phyloP scores from a whole-genome alignment of 64 coral and sea anemone genomes.

The Stichodactyla helianthus region DNA sequence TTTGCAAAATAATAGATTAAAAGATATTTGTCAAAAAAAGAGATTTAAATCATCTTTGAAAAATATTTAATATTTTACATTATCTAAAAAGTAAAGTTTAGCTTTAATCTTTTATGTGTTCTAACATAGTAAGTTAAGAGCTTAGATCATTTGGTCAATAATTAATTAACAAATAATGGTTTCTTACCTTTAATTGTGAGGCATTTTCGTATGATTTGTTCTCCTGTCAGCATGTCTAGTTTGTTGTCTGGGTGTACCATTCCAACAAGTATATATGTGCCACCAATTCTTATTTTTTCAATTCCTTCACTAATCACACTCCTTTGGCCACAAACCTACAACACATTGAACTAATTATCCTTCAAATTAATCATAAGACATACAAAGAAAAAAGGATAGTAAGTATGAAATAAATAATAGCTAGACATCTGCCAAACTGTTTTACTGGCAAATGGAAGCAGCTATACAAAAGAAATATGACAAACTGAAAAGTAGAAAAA shows the following conservation, averaged over 20 bases:
- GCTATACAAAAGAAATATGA: background rate
- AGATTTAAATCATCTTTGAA: too few relatives aligned
- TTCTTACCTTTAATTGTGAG: constrained; percentile 70
- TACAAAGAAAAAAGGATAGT: background rate
- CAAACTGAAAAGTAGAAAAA: too few relatives aligned
- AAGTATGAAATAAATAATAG: background rate
- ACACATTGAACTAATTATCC: background rate
- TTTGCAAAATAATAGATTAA: constrained; percentile 20
- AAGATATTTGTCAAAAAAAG: background rate
- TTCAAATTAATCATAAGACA: background rate
- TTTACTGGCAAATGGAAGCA: background rate
- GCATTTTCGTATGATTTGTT: constrained; percentile 94
- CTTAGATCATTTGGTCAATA: background rate
- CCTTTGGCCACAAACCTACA: constrained; percentile 66
- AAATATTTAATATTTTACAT: background rate
- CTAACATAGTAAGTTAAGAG: background rate
- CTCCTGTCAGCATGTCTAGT: constrained; percentile 68
- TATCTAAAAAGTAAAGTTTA: background rate
- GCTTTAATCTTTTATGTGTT: background rate
- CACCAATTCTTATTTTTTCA: constrained; percentile 57
- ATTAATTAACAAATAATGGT: background rate
- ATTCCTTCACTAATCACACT: constrained; percentile 78
- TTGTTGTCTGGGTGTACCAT: constrained; percentile 98
- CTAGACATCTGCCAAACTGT: too few relatives aligned
- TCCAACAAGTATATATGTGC: constrained; percentile 70